These are phyloP conservation scores for Acronicta alni DNA, from an alignment of 2,888 invertebrate species.

Conservation along the genomic window DNA sequence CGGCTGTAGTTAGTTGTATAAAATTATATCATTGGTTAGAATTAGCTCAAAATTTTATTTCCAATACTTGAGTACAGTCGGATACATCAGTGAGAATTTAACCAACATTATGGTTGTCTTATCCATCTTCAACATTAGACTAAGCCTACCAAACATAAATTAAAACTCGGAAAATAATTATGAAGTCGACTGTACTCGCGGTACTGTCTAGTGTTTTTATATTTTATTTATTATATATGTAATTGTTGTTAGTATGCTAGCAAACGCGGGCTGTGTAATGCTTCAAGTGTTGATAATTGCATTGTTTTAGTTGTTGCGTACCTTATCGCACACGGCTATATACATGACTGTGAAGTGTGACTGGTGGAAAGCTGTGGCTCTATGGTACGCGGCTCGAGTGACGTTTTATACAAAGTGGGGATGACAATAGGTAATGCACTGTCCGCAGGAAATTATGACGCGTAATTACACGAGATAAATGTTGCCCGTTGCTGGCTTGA, in stretches of 20 bases:
- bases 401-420: no score
- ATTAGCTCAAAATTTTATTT: slow-evolving; percentile 41
- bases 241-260: slow-evolving; percentile 54
- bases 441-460: no score
- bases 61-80: slow-evolving; percentile 15
- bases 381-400: no score
- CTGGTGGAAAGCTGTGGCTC: background rate
- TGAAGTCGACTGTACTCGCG: slow-evolving; percentile 14
- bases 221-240: slow-evolving; percentile 32
- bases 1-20: slow-evolving; percentile 24
- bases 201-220: slow-evolving; percentile 1
- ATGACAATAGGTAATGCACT: no score
- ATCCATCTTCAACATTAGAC: no score
- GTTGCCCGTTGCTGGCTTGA: no score
- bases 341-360: slow-evolving; percentile 3
- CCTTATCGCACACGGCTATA: background rate
- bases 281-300: slow-evolving; percentile 36
- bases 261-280: slow-evolving; percentile 60
- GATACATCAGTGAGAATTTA: background rate
- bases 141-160: no score
- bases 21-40: slow-evolving; percentile 34
- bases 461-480: no score
- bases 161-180: background rate
- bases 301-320: slow-evolving; percentile 1
- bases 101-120: no score